Conservation (phyloP, 2,113 vertebrate genomes). For the Sapayoa aenigma region DNA sequence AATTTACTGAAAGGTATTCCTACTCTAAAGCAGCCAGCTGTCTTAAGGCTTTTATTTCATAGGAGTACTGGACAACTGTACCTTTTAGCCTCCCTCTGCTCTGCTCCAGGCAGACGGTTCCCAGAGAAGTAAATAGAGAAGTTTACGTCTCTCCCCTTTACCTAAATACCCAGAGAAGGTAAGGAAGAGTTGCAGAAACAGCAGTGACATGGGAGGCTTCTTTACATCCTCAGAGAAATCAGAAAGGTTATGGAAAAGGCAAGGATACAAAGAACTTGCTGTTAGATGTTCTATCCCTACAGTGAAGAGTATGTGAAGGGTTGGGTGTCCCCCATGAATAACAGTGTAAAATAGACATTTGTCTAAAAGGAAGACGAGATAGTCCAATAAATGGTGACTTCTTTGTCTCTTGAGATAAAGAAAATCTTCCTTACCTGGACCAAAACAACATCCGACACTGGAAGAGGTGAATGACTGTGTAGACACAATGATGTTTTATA, state of each 20-base stretch:
- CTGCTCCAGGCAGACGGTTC: not conserved
- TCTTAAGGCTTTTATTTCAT: not conserved
- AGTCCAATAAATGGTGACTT: not conserved
- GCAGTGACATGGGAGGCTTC: not conserved
- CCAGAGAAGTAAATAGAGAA: not conserved
- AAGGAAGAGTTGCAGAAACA: not conserved
- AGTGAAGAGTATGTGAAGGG: not conserved
- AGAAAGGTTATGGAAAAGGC: not conserved
- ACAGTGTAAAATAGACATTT: not conserved
- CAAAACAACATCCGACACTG: not conserved
- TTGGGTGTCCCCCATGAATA: not conserved
- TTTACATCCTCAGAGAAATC: not conserved
- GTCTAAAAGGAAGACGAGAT: not conserved
- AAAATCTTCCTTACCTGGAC: not conserved
- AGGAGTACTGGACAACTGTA: not conserved
- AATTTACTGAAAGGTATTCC: not conserved
- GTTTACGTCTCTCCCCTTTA: not conserved
- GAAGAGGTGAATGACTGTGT: not conserved
- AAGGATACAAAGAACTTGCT: not conserved
- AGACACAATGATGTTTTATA: not conserved
- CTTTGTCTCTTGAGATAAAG: not conserved
- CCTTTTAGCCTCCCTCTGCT: not conserved
- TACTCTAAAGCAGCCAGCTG: not conserved
- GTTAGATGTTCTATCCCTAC: rapidly evolving
- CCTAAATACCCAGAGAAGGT: not conserved